Percentiles rank a stretch among this genome's conserved stretches.
These are phyloP conservation scores for Ectemnius cavifrons DNA, from an alignment of 2,888 invertebrate genomes.

Conservation along the genomic window DNA sequence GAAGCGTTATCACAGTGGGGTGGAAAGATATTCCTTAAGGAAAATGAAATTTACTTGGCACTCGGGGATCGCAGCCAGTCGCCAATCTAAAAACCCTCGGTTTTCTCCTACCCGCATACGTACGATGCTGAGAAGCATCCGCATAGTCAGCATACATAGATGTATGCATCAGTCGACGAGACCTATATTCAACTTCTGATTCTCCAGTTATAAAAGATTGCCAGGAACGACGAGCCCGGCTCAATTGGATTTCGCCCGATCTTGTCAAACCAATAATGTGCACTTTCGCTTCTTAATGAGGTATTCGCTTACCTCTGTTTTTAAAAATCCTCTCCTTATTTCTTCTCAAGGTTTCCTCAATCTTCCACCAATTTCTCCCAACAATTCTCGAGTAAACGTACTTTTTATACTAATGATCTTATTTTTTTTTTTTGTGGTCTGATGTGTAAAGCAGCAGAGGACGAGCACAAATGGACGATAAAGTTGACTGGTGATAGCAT, in stretches of 20 bases:
- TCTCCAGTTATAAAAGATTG: slow-evolving; percentile 34
- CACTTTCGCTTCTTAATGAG: no score
- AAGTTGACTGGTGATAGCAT: slow-evolving; percentile 31
- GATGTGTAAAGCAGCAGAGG: no score
- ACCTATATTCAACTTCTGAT: slow-evolving; percentile 32
- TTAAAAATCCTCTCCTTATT: slow-evolving; percentile 15
- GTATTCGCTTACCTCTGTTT: neutral
- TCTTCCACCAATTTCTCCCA: neutral
- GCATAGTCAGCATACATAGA: neutral
- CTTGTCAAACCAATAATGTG: slow-evolving; percentile 11
- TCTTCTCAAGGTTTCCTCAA: neutral
- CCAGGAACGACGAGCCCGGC: slow-evolving; percentile 9
- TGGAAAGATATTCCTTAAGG: neutral
- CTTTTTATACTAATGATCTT: neutral
- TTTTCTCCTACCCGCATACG: no score
- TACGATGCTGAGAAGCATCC: neutral
- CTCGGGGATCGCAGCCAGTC: neutral
- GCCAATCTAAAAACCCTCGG: neutral
- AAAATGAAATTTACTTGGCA: slow-evolving; percentile 8
- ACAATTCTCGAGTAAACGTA: neutral
- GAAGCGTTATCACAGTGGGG: neutral
- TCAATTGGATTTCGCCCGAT: slow-evolving; percentile 27
- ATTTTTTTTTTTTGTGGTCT: neutral
- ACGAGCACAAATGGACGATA: no score
- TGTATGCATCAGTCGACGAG: slow-evolving; percentile 3